Percentiles rank a stretch among this genome's conserved stretches.
Conservation (phyloP, 2,797 vertebrate species). For the Sebastes nivosus region DNA sequence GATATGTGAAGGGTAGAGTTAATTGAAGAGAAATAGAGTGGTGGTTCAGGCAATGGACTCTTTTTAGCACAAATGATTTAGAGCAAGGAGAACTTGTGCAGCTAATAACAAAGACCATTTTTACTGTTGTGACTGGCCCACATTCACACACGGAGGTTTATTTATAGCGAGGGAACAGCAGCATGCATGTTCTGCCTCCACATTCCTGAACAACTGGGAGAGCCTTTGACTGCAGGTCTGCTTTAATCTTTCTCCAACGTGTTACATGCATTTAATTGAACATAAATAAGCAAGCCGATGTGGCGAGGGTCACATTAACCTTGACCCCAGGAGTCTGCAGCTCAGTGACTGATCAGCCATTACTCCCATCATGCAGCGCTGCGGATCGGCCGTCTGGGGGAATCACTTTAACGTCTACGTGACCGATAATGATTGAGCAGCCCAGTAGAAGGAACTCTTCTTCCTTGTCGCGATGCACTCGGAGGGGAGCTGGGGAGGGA, state of each 20-base stretch:
- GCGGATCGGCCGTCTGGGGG: conserved; percentile 36
- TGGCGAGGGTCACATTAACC: conserved; percentile 62
- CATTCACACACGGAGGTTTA: conserved; percentile 17
- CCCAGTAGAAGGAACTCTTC: conserved; percentile 37
- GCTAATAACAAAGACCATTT: conserved; percentile 18
- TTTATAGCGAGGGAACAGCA: conserved; percentile 20
- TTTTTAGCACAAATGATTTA: conserved; percentile 33
- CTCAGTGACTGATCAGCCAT: conserved; percentile 59
- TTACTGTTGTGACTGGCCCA: conserved; percentile 21
- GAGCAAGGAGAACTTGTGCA: not conserved
- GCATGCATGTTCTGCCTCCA: conserved; percentile 18
- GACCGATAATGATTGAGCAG: conserved; percentile 54
- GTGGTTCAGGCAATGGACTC: not conserved
- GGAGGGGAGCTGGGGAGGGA: conserved; percentile 36
- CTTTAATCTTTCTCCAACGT: conserved; percentile 61
- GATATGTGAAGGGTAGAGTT: conserved; percentile 6
- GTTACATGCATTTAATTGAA: conserved; percentile 67
- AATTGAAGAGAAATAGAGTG: conserved; percentile 28
- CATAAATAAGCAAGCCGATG: conserved; percentile 64
- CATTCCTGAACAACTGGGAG: conserved; percentile 37
- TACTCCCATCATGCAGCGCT: conserved; percentile 55
- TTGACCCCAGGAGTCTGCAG: conserved; percentile 64
- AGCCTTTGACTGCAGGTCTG: conserved; percentile 60
- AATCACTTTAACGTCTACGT: conserved; percentile 46
- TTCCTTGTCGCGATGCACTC: conserved; percentile 37